Percentiles rank a stretch among this genome's conserved stretches.
phyloP scores from a whole-genome alignment of 2,888 invertebrate genomes.

The Nymphalis polychloros region DNA sequence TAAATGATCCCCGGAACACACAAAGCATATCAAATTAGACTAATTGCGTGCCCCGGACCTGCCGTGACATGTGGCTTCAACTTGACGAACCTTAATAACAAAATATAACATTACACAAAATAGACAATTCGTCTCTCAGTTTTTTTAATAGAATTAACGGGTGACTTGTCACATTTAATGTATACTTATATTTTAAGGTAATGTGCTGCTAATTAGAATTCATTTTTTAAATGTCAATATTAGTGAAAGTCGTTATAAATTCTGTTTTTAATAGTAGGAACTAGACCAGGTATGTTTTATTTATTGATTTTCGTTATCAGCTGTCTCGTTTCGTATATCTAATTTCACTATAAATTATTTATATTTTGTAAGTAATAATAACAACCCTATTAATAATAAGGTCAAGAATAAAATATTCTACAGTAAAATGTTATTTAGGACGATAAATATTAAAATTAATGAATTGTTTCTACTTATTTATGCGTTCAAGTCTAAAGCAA shows the following conservation, averaged over 20 bases:
- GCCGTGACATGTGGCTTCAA: slow-evolving; percentile 64
- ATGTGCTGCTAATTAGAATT: slow-evolving; percentile 8
- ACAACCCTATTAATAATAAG: not conserved
- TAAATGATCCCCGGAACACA: slow-evolving; percentile 57
- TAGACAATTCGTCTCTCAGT: slow-evolving; percentile 30
- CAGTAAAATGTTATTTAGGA: no score
- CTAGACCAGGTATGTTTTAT: not conserved
- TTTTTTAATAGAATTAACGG: slow-evolving; percentile 19
- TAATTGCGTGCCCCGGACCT: slow-evolving; percentile 66
- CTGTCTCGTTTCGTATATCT: no score
- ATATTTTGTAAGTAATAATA: not conserved
- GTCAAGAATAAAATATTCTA: no score
- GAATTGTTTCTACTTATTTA: not conserved
- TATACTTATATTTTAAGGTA: slow-evolving; percentile 11
- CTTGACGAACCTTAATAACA: slow-evolving; percentile 38
- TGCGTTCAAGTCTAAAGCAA: not conserved
- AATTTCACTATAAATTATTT: no score
- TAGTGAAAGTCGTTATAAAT: not conserved
- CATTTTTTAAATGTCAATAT: slow-evolving; percentile 7
- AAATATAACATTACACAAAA: slow-evolving; percentile 32
- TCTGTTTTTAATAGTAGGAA: not conserved
- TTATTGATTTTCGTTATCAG: not conserved
- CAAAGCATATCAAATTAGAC: slow-evolving; percentile 65
- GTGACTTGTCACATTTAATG: slow-evolving; percentile 18
- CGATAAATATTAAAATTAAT: not conserved